These are phyloP conservation scores for Heteronetta atricapilla DNA, from an alignment of 2,113 vertebrate genomes.

Conservation along the genomic window DNA sequence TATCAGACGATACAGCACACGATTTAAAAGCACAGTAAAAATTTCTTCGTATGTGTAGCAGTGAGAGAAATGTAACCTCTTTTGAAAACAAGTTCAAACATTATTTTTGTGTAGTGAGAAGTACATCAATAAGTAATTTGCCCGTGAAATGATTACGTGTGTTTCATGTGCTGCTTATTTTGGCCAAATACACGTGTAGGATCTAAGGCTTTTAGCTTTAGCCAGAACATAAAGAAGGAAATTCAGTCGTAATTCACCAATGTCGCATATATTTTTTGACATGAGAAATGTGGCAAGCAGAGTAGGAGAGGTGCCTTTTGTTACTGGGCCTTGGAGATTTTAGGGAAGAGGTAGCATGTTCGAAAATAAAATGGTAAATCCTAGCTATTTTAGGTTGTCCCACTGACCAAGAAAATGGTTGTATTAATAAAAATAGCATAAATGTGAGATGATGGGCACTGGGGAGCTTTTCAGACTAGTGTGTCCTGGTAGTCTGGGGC, in stretches of 20 bases:
- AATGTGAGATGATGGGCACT: background rate
- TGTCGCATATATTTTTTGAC: slow-evolving; percentile 6
- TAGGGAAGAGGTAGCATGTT: background rate
- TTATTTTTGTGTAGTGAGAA: background rate
- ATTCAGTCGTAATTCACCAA: background rate
- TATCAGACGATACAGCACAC: background rate
- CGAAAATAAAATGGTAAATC: background rate
- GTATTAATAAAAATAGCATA: background rate
- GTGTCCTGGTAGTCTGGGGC: background rate
- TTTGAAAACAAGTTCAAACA: background rate
- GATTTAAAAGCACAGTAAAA: background rate
- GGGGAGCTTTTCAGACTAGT: background rate
- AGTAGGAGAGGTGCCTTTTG: background rate
- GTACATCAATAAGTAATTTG: slow-evolving; percentile 11
- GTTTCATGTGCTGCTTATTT: background rate
- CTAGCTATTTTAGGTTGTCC: background rate
- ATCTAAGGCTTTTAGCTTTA: slow-evolving; percentile 31
- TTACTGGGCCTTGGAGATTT: background rate
- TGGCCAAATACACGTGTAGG: slow-evolving; percentile 41
- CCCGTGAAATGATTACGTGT: background rate
- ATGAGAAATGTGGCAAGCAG: background rate
- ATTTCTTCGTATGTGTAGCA: background rate
- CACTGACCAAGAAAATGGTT: background rate
- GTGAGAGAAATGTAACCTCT: background rate
- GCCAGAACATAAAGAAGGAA: background rate